A percentile compares a stretch with the other conserved stretches of the same genome.
Conservation (phyloP, 2,797 vertebrate species). For the Sphenopsis melanotis region DNA sequence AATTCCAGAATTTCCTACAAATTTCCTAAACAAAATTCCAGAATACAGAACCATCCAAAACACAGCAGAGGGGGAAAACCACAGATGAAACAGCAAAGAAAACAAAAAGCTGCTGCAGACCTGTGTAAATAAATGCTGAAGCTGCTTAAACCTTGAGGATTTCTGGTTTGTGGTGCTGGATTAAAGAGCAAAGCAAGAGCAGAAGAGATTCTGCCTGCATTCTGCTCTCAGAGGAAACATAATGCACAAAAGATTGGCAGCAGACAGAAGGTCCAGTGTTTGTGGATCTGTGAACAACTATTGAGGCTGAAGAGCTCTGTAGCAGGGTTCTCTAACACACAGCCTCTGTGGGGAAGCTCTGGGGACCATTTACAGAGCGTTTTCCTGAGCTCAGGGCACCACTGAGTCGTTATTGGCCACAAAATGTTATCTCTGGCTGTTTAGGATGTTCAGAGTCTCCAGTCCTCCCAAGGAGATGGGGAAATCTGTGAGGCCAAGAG, state of each 20-base stretch:
- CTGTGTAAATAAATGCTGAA: slow-evolving; percentile 14
- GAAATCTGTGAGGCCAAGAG: slow-evolving; percentile 29
- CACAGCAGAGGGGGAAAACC: accelerated
- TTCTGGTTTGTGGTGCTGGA: slow-evolving; percentile 4
- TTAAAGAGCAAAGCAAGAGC: neutral
- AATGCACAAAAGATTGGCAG: neutral
- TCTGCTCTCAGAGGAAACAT: neutral
- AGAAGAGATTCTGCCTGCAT: neutral
- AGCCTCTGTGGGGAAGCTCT: neutral
- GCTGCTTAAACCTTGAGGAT: neutral
- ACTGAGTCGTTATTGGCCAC: neutral
- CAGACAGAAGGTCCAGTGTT: neutral
- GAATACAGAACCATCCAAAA: neutral
- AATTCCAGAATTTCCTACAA: neutral
- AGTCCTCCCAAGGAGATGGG: neutral
- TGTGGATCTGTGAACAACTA: neutral
- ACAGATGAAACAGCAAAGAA: slow-evolving; percentile 5
- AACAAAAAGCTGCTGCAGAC: neutral
- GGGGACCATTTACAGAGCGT: neutral
- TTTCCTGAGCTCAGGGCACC: neutral
- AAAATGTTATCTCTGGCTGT: neutral
- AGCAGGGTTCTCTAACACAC: neutral
- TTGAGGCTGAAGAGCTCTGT: neutral
- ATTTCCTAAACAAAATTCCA: neutral
- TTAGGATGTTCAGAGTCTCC: neutral